These are phyloP conservation scores for Lutjanus campechanus DNA, from an alignment of 2,797 vertebrate species.

Conservation along the genomic window DNA sequence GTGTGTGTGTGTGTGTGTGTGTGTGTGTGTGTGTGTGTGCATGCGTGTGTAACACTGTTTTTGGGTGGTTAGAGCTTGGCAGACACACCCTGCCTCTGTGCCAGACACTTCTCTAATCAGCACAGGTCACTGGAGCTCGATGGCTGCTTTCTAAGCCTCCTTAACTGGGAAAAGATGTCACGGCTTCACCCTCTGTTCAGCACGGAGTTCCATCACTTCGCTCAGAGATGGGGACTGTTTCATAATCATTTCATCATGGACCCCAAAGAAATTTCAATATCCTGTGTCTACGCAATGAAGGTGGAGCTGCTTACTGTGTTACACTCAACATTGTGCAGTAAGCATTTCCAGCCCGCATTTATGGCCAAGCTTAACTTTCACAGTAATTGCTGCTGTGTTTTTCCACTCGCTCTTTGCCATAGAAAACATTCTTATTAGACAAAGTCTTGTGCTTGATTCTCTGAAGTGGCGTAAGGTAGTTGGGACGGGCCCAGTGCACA, in stretches of 20 bases:
- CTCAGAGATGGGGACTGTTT: conserved; percentile 53
- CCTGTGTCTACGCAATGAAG: conserved; percentile 47
- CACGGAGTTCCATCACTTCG: conserved; percentile 35
- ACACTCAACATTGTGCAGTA: conserved; percentile 67
- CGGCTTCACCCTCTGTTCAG: conserved; percentile 41
- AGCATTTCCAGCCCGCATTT: conserved; percentile 74
- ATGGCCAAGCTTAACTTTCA: conserved; percentile 66
- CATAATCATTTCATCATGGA: conserved; percentile 75
- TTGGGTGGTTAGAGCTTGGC: conserved; percentile 74
- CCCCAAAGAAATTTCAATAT: conserved; percentile 72
- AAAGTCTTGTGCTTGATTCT: conserved; percentile 19
- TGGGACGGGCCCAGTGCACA: no score
- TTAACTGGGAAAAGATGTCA: conserved; percentile 80
- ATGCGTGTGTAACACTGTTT: conserved; percentile 30
- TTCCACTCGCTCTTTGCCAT: conserved; percentile 57
- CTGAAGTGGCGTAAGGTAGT: not conserved
- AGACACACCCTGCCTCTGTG: conserved; percentile 60
- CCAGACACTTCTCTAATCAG: conserved; percentile 77
- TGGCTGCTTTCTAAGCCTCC: conserved; percentile 66
- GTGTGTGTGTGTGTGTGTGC: conserved; percentile 18
- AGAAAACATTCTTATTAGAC: conserved; percentile 51
- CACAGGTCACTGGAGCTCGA: conserved; percentile 68
- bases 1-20: conserved; percentile 26
- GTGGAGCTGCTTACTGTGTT: conserved; percentile 69
- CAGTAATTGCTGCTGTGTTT: conserved; percentile 70